Base-by-base conservation (phyloP, 2,113 vertebrate genomes). In the Periophthalmus modestus region DNA sequence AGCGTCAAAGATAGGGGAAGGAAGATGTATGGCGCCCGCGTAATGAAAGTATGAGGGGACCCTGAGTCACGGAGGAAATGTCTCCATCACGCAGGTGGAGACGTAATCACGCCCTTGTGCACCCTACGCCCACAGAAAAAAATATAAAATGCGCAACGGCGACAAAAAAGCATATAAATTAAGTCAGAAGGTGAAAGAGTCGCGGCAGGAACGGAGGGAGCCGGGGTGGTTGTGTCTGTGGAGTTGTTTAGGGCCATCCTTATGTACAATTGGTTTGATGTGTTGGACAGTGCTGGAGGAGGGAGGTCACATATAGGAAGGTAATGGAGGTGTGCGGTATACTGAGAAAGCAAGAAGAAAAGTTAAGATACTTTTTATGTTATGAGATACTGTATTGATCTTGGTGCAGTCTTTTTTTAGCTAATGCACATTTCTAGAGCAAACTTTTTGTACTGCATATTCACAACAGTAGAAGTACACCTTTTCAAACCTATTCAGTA, bases 21-120 rank as follows among this genome's bases (percentile, higher is more conserved):
- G 82, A 92, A 93, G 92, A 93, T 90, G 82, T 92, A 92, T 92
- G 88, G 87, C 73, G 66, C 73, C 81, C 89, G 81, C 88, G 86
- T 91, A 92, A 93, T 92, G 91, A 87, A 92, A 88, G 85, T 88
- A 78, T 85, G 88, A 85, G 84, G 87, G 82, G 88, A 90, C 75
- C 74, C 79, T 65, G 67, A 83, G 89, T 86, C 87, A 81, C 75
- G 59, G 78, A 87, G 85, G 88, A 90, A 90, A 91, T 75, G 82
- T 91, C 88, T 93, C 87, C 88, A 88, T 92, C 90, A 87, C 74
- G 67, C 81, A 87, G 87, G 87, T 85, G 72, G 85, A 62, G 74
- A 67, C 75, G 89, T 88, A 90, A 92, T 91, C 86, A 89, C 72
- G 80, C 82, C 88, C 86, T 66, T 24, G 79, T 82, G 82, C 84